Conservation (phyloP, 2,113 vertebrate genomes). For the Hydrolagus affinis region DNA sequence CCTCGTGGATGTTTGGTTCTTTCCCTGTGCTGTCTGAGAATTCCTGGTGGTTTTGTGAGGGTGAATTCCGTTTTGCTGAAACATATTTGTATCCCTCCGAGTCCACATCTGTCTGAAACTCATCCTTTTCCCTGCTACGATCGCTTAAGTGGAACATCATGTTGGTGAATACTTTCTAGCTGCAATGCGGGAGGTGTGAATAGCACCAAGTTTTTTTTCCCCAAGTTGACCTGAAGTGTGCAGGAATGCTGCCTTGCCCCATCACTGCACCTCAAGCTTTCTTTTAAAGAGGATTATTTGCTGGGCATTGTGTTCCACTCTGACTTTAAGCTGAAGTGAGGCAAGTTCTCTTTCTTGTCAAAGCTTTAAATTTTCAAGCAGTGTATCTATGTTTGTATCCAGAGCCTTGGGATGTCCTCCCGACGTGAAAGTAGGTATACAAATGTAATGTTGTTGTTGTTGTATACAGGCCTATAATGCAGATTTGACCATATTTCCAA, state of each 20-base stretch:
- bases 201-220: background rate
- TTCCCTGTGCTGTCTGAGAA: background rate
- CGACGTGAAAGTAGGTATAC: background rate
- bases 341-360: background rate
- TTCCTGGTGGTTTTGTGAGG: background rate
- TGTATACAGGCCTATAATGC: background rate
- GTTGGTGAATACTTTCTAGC: background rate
- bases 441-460: background rate
- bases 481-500: no score
- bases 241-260: background rate
- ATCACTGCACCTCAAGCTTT: background rate
- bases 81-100: background rate
- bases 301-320: no score
- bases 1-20: background rate
- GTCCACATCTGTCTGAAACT: background rate
- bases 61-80: background rate
- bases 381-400: background rate
- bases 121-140: background rate
- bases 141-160: background rate
- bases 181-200: background rate
- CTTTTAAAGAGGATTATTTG: no score
- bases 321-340: no score
- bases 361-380: background rate
- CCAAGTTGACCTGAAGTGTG: background rate
- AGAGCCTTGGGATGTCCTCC: background rate